Evolutionary conservation across 2,113 vertebrate species (phyloP), one percentile per base, ranked within the genome.

Genomic region (Neolamprologus tretocephalus): DNA sequence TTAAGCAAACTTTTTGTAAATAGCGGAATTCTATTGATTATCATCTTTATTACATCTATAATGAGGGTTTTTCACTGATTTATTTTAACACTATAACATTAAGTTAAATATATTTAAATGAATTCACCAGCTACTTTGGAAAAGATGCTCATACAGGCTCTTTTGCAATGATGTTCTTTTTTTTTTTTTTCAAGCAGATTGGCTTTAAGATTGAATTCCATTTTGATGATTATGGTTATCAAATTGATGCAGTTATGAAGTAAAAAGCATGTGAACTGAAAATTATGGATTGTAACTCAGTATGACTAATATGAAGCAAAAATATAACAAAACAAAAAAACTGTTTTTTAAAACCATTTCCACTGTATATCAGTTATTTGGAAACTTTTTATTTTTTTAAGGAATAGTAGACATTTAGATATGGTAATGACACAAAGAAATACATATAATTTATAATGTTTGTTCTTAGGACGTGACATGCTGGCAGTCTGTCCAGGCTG

Each of bases 401-500:
- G 14, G 9, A 75, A 12, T 37, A 66, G 31, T 66, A 66, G 33
- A 75, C 9, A 17, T 28, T 75, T 8, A 49, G 23, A 42, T 1
- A 47, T 73, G 23, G 68, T 53, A 31, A 42, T 8, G 19, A 66
- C 75, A 37, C 21, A 42, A 73, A 28, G 4, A 61, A 58, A 45
- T 45, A 3, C 9, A 51, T 75, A 3, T 28, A 7, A 73, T 73
- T 28, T 28, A 45, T 28, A 28, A 73, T 86, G 35, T 86, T 40
- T 86, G 40, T 86, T 83, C 58, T 57, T 92, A 98, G 97, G 40
- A 66, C 0, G 31, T 66, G 17, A 66, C 31, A 37, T 2, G 6
- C 17, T 66, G 61, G 17, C 61, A 37, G 14, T 37, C 10, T 37
- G 17, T 66, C 31, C 31, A 35, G 61, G 31, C 61, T 66, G 61